These are phyloP conservation scores for Herminia tarsipennalis DNA, from an alignment of 2,888 invertebrate species.

Conservation along the genomic window DNA sequence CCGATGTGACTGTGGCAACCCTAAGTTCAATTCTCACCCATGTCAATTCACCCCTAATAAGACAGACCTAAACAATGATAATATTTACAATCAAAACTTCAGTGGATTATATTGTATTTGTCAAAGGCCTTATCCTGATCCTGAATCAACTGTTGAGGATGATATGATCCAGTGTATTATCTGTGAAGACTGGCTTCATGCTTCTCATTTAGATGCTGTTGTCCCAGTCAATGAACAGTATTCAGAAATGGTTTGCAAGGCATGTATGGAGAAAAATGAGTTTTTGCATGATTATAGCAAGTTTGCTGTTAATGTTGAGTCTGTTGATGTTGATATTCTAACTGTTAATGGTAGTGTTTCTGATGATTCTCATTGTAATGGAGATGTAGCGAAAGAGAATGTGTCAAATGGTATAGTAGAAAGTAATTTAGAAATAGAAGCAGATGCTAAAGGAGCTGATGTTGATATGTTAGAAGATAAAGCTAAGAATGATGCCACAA, in stretches of 20 bases:
- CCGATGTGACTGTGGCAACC: constrained; percentile 97
- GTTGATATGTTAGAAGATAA: constrained; percentile 1
- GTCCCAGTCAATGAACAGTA: constrained; percentile 87
- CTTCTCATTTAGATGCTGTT: constrained; percentile 88
- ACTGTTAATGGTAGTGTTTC: constrained; percentile 36
- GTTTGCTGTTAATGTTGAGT: constrained; percentile 68
- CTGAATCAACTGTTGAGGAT: constrained; percentile 92
- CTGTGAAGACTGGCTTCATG: constrained; percentile 99
- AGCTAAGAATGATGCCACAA: background rate
- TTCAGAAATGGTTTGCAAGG: constrained; percentile 93
- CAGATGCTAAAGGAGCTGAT: constrained; percentile 2
- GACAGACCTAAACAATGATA: constrained; percentile 88
- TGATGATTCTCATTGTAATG: constrained; percentile 37
- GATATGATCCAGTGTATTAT: constrained; percentile 98
- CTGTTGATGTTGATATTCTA: constrained; percentile 53
- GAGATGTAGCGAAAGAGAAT: constrained; percentile 22
- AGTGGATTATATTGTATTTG: constrained; percentile 96
- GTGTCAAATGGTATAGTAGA: constrained; percentile 17
- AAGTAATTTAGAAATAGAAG: constrained; percentile 9
- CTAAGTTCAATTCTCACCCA: constrained; percentile 88
- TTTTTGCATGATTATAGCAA: constrained; percentile 90
- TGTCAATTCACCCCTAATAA: constrained; percentile 89
- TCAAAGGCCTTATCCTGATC: constrained; percentile 97
- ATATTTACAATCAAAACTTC: constrained; percentile 97
- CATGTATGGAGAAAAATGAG: constrained; percentile 90